Percentiles rank a stretch among this genome's conserved stretches.
phyloP scores from a whole-genome alignment of 1,140 invertebrate species.

The Neotoxoptera formosana region DNA sequence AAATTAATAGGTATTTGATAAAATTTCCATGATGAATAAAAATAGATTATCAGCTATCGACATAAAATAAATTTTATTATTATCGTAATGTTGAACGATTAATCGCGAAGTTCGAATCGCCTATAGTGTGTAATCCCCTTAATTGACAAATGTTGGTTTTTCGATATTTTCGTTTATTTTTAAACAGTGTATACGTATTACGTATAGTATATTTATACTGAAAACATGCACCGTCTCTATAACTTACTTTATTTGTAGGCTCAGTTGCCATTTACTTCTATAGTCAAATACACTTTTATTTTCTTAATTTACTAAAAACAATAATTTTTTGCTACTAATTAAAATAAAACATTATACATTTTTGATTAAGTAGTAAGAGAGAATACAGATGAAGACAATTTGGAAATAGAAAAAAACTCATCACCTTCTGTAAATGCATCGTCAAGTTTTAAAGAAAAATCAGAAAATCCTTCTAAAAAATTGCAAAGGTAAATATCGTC shows the following conservation, averaged over 20 bases:
- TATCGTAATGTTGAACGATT: too few species aligned
- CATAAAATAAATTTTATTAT: not conserved
- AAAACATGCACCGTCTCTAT: conserved; percentile 1
- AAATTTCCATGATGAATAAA: not conserved
- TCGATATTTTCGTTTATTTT: conserved; percentile 34
- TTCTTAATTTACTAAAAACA: conserved; percentile 8
- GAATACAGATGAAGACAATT: not conserved
- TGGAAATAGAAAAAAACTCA: not conserved
- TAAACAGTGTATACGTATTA: conserved; percentile 12
- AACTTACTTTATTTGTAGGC: not conserved
- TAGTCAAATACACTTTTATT: not conserved
- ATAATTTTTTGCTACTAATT: conserved; percentile 21
- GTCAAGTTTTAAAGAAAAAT: conserved; percentile 21
- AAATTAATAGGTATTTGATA: not conserved
- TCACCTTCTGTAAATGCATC: not conserved
- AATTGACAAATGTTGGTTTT: not conserved
- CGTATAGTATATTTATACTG: conserved; percentile 2
- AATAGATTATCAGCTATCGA: not conserved
- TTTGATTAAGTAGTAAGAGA: conserved; percentile 9
- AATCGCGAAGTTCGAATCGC: too few species aligned
- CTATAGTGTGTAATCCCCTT: not conserved
- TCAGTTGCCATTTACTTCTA: not conserved
- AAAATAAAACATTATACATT: not conserved
- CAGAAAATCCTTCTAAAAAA: conserved; percentile 26
- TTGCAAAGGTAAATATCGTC: not conserved